A percentile compares a stretch with the other conserved stretches of the same genome.
Conservation (phyloP, 1,140 invertebrate species). For the Chelonus insularis region DNA sequence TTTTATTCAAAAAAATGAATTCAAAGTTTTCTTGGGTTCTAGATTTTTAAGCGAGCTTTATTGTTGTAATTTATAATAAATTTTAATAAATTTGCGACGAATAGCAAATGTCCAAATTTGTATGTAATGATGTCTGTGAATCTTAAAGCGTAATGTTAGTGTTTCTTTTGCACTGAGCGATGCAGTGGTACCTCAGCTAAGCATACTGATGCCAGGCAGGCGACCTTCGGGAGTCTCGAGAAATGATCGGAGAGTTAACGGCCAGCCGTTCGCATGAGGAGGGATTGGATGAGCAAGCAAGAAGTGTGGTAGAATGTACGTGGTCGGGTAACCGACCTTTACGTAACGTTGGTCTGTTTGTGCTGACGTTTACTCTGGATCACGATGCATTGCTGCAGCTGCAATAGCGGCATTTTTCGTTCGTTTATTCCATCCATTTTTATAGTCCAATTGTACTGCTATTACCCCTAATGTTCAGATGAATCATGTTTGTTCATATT, state of each 20-base stretch:
- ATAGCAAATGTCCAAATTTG: too few species aligned
- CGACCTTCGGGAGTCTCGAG: constrained; percentile 9
- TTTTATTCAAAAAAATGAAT: too few species aligned
- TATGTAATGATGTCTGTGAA: too few species aligned
- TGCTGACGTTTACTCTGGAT: constrained; percentile 44
- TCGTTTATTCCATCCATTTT: constrained; percentile 4
- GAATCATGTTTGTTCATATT: background rate
- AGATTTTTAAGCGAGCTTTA: too few species aligned
- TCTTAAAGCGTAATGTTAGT: too few species aligned
- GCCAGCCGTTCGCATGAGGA: background rate
- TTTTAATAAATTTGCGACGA: too few species aligned
- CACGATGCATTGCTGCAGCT: constrained; percentile 33
- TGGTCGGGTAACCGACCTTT: constrained; percentile 60
- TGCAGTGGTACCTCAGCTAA: background rate
- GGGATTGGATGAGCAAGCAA: constrained; percentile 33
- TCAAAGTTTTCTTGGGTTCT: too few species aligned
- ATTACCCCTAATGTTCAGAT: constrained; percentile 1
- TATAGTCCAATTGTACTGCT: constrained; percentile 28
- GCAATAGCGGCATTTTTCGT: constrained; percentile 22
- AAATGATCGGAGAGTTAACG: constrained; percentile 9
- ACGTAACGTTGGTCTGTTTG: constrained; percentile 55
- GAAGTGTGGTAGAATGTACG: constrained; percentile 31
- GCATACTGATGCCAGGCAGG: background rate
- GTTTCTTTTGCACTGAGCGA: too few species aligned
- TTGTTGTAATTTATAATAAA: too few species aligned